Percentiles rank a stretch among this genome's conserved stretches.
Conservation (phyloP, 2,113 vertebrate genomes). For the Apeltes quadracus region DNA sequence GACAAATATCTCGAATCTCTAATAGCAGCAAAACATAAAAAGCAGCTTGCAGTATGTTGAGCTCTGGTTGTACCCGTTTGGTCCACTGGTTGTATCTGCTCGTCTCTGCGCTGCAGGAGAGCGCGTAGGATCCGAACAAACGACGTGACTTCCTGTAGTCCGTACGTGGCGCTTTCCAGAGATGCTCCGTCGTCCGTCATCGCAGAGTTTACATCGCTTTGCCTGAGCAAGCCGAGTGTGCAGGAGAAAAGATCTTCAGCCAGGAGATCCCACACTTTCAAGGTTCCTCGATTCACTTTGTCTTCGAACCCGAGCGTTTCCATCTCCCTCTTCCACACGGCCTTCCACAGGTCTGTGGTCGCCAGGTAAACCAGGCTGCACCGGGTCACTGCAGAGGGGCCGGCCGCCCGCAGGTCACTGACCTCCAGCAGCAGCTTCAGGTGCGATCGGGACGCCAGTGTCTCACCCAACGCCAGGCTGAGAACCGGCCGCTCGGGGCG, state of each 20-base stretch:
- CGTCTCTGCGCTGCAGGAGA: slow-evolving; percentile 72
- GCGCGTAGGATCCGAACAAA: slow-evolving; percentile 81
- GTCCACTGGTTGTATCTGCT: slow-evolving; percentile 17
- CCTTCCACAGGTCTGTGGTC: slow-evolving; percentile 80
- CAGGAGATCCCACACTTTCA: slow-evolving; percentile 76
- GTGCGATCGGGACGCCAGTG: slow-evolving; percentile 41
- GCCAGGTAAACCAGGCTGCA: slow-evolving; percentile 81
- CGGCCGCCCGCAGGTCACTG: slow-evolving; percentile 74
- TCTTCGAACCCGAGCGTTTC: slow-evolving; percentile 69
- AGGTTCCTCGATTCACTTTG: slow-evolving; percentile 62
- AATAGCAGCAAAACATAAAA: no score
- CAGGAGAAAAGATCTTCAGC: slow-evolving; percentile 80
- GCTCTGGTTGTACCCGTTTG: slow-evolving; percentile 45
- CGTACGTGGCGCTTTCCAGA: slow-evolving; percentile 45
- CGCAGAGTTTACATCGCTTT: slow-evolving; percentile 62
- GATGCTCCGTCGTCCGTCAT: slow-evolving; percentile 54
- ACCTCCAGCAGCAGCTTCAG: slow-evolving; percentile 83
- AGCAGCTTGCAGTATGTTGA: background rate
- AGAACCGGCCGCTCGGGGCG: slow-evolving; percentile 65
- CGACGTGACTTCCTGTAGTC: slow-evolving; percentile 81
- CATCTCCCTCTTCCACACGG: slow-evolving; percentile 79
- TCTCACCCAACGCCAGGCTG: slow-evolving; percentile 80
- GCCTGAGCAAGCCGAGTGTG: slow-evolving; percentile 72
- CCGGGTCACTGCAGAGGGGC: slow-evolving; percentile 77
- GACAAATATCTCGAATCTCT: no score